Evolutionary conservation across 2,888 invertebrate species (phyloP).

Genomic region (Cephus runcator): DNA sequence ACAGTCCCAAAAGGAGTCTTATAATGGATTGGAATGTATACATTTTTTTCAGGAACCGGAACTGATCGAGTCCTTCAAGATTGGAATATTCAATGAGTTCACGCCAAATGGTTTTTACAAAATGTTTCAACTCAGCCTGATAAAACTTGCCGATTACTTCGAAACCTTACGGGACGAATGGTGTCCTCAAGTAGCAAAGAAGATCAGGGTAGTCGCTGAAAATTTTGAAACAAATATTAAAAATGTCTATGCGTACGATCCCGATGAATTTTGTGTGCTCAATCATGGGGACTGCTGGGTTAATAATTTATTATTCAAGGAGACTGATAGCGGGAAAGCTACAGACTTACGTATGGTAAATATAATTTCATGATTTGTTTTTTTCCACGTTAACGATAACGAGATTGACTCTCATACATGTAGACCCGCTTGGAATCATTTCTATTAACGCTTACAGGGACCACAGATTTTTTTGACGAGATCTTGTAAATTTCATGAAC

Average conservation of each 20-base stretch:
- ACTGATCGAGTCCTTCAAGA: slow-evolving; percentile 22
- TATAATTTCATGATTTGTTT: not conserved
- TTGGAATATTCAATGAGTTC: not conserved
- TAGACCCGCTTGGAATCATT: not conserved
- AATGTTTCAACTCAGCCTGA: slow-evolving; percentile 17
- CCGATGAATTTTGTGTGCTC: slow-evolving; percentile 43
- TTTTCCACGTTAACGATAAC: not conserved
- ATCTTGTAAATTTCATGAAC: too few relatives aligned
- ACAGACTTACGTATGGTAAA: slow-evolving; percentile 34
- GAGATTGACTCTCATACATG: not conserved
- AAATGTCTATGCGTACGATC: slow-evolving; percentile 23
- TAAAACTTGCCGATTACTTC: slow-evolving; percentile 19
- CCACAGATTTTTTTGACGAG: too few relatives aligned
- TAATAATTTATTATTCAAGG: slow-evolving; percentile 43
- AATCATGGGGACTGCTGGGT: slow-evolving; percentile 51
- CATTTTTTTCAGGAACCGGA: slow-evolving; percentile 33
- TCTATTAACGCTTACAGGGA: too few relatives aligned
- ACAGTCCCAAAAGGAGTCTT: too few relatives aligned
- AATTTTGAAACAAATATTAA: not conserved
- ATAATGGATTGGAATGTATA: not conserved
- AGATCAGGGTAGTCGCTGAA: slow-evolving; percentile 15
- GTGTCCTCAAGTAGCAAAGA: slow-evolving; percentile 16
- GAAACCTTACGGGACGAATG: slow-evolving; percentile 27
- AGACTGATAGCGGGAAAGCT: slow-evolving; percentile 32
- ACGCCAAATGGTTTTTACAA: not conserved